Percentiles rank a stretch among this genome's conserved stretches.
These are phyloP conservation scores for Erythrolamprus reginae DNA, from an alignment of 2,113 vertebrate genomes.

Conservation along the genomic window DNA sequence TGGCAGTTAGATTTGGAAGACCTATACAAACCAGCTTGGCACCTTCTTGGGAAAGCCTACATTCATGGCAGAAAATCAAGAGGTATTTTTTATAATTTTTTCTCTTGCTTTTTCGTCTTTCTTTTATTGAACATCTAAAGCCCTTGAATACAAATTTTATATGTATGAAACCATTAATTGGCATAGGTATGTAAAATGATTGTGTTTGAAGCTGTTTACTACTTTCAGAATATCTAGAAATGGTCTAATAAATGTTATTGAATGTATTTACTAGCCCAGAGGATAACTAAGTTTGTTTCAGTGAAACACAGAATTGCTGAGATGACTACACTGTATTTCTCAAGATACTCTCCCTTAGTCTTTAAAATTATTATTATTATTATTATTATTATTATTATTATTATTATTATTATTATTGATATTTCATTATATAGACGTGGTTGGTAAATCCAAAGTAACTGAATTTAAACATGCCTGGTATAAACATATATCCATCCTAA, in stretches of 20 bases:
- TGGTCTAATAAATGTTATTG: not conserved
- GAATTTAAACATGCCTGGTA: too few species aligned
- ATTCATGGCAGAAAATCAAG: slow-evolving; percentile 86
- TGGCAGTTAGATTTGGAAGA: slow-evolving; percentile 96
- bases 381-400: too few species aligned
- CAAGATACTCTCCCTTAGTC: not conserved
- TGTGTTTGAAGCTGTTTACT: not conserved
- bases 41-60: slow-evolving; percentile 90
- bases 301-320: not conserved
- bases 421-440: too few species aligned
- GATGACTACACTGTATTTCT: not conserved
- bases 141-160: not conserved
- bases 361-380: not conserved
- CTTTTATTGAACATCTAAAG: slow-evolving; percentile 12
- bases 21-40: slow-evolving; percentile 89
- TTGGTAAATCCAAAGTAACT: too few species aligned
- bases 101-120: not conserved
- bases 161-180: not conserved
- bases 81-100: slow-evolving; percentile 68
- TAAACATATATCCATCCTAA: too few species aligned
- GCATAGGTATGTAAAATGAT: not conserved
- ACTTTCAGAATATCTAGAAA: not conserved
- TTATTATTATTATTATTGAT: too few species aligned
- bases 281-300: not conserved
- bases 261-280: not conserved